Evolutionary conservation across 1,140 invertebrate species (phyloP).

Genomic region (Penaeus vannamei): DNA sequence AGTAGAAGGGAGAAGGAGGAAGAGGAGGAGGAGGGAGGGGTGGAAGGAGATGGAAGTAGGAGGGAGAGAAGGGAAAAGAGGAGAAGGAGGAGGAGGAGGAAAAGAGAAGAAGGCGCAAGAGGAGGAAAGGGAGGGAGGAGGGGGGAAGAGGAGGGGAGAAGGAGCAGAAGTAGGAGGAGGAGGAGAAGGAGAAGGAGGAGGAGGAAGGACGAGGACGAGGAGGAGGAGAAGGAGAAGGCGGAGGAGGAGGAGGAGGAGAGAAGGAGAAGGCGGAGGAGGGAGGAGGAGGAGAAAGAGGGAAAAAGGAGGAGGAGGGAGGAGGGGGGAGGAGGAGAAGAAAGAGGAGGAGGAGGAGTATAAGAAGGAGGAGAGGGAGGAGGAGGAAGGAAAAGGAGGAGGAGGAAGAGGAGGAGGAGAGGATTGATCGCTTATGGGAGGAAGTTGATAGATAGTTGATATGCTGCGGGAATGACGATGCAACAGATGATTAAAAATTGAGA

Average conservation of each 20-base stretch:
- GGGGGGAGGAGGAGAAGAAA: neutral
- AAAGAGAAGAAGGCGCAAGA: slow-evolving; percentile 10
- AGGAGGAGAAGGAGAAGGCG: slow-evolving; percentile 1
- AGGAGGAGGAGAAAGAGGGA: neutral
- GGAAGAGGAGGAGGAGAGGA: neutral
- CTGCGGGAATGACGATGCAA: too few species aligned
- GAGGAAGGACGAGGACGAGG: slow-evolving; percentile 24
- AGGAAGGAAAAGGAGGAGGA: neutral
- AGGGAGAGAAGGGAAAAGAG: slow-evolving; percentile 3
- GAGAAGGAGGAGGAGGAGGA: neutral
- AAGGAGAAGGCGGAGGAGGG: slow-evolving; percentile 8
- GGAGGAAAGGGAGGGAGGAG: slow-evolving; percentile 16
- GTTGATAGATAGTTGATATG: too few species aligned
- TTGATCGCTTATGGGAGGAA: neutral
- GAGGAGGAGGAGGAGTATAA: neutral
- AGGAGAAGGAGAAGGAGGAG: slow-evolving; percentile 15
- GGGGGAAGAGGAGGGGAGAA: slow-evolving; percentile 11
- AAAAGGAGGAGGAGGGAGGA: neutral
- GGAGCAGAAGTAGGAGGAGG: slow-evolving; percentile 10
- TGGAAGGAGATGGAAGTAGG: neutral
- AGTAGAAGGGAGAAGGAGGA: slow-evolving; percentile 14
- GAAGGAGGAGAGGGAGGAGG: neutral
- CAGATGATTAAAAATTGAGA: too few species aligned
- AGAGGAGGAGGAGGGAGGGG: neutral
- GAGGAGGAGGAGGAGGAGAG: neutral